Conservation (phyloP, 1,140 invertebrate species). For the Samia ricini region DNA sequence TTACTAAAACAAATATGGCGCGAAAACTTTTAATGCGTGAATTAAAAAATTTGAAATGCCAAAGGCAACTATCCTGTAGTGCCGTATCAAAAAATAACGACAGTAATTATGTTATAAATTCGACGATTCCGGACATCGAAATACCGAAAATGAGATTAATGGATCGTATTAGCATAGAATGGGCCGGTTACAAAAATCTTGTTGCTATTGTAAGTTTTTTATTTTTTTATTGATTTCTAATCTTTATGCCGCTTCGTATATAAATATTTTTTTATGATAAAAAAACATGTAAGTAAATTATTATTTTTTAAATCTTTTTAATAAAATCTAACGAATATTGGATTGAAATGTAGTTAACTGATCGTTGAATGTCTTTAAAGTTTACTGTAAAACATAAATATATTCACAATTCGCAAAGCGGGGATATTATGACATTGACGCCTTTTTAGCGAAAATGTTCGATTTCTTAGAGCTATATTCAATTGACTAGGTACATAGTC, state of each 20-base stretch:
- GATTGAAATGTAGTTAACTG: no score
- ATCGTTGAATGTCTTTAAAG: no score
- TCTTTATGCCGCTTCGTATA: no score
- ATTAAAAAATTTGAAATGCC: slow-evolving; percentile 50
- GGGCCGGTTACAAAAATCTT: slow-evolving; percentile 41
- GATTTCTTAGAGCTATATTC: no score
- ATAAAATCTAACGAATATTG: no score
- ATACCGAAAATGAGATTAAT: slow-evolving; percentile 52
- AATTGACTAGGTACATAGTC: no score
- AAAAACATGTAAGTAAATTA: no score
- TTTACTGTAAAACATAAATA: no score
- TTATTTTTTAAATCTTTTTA: no score
- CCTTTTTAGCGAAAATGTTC: background rate
- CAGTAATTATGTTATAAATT: slow-evolving; percentile 49
- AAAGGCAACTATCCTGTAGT: slow-evolving; percentile 44
- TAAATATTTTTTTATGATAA: no score
- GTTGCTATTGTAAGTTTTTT: slow-evolving; percentile 57
- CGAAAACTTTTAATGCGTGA: slow-evolving; percentile 51
- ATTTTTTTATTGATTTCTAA: slow-evolving; percentile 9
- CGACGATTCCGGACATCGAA: slow-evolving; percentile 43
- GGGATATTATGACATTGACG: slow-evolving; percentile 4
- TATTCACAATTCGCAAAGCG: no score
- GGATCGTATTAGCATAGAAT: slow-evolving; percentile 48
- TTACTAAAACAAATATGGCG: slow-evolving; percentile 36
- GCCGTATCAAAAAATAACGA: slow-evolving; percentile 38